Base-by-base conservation (phyloP, 2,797 vertebrate genomes). In the Tenualosa ilisha region DNA sequence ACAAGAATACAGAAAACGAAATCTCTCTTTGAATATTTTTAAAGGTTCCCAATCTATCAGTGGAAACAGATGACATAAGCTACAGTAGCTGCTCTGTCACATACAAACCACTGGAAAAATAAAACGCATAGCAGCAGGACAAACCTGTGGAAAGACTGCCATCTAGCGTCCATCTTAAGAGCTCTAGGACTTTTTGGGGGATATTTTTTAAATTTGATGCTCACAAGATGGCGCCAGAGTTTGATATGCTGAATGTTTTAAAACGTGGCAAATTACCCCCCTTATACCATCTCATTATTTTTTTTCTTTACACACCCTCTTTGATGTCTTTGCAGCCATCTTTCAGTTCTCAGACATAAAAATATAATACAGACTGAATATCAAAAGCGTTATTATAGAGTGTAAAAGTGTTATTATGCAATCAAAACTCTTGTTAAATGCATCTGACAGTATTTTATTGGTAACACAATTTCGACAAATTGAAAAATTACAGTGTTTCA, bases 181-280 rank as follows among this genome's bases (percentile, higher is more conserved):
- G 20, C 22, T 40, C 13, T 37, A 40, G 13, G 3, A 43, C 6
- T 17, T 40, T 22, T n/a, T 7, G 3, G 20, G 31, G 7, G 46
- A 49, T 8, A 49, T 8, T 49, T 63, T 63, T 59, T 24, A 11
- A 1, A 20, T 22, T 79, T 17, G 6, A 79, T 6, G 5, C 0
- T 46, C 72, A 79, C 72, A 7, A 79, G 72, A 46, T 79, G 72
- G 72, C 72, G 72, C 43, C 40, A 79, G 72, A 40, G 72, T 46
- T 46, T 20, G 20, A 79, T 43, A 79, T 1, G 50, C 50, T 51
- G 8, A 6, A 46, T 46, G 20, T 46, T 43, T 43, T 46, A 6
- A 79, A 79, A 79, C 72, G 72, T 79, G 72, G 72, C 72, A 79
- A 79, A 43, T 20, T 75, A 51, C 40, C 15, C 17, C 20, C 37